Conservation (phyloP, 1,140 invertebrate species). For the Leptopilina clavipes region DNA sequence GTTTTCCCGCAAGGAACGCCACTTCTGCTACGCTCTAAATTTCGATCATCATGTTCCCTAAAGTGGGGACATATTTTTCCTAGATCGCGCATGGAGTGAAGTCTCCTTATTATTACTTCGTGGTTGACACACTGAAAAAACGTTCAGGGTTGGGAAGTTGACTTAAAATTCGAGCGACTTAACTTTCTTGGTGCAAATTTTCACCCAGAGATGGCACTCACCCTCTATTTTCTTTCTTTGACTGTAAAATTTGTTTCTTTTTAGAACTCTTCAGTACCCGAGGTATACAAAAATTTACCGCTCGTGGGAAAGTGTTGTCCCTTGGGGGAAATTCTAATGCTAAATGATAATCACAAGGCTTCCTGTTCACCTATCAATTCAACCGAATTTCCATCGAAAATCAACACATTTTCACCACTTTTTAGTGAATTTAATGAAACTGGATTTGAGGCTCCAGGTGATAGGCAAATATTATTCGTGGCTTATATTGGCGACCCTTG, state of each 20-base stretch:
- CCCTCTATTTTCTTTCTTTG: no score
- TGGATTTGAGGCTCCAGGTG: slow-evolving; percentile 70
- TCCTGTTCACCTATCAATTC: slow-evolving; percentile 47
- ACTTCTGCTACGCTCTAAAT: no score
- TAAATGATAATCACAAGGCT: slow-evolving; percentile 42
- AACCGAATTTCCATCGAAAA: neutral
- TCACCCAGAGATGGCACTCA: no score
- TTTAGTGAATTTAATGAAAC: slow-evolving; percentile 76
- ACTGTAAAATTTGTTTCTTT: slow-evolving; percentile 38
- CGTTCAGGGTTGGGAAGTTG: no score
- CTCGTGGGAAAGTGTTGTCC: slow-evolving; percentile 68
- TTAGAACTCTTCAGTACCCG: slow-evolving; percentile 51
- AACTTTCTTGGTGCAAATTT: no score
- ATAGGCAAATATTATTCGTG: slow-evolving; percentile 72
- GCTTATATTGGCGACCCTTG: slow-evolving; percentile 77
- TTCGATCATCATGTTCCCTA: no score
- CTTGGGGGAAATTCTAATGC: slow-evolving; percentile 54
- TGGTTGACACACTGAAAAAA: no score
- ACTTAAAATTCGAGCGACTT: no score
- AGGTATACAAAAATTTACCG: slow-evolving; percentile 54
- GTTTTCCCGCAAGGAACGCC: no score
- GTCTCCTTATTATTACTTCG: no score
- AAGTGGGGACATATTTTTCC: no score
- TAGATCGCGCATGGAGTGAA: no score
- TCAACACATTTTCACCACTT: slow-evolving; percentile 64